Evolutionary conservation across 2,888 invertebrate genomes (phyloP), one percentile per base, ranked within the genome.

Genomic region (Lithosia quadra): DNA sequence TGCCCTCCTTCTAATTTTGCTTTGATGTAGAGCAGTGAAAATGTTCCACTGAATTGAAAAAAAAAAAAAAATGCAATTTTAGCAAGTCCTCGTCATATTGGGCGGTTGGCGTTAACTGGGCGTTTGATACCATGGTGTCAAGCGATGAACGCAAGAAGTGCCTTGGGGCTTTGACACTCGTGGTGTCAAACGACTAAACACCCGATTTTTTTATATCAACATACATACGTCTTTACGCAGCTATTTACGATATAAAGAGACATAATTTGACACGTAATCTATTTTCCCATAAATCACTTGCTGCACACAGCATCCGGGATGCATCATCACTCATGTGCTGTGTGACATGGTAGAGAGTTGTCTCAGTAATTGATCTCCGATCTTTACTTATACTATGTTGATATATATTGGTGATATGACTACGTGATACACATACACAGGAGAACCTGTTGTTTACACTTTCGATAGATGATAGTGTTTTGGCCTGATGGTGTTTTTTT

Each of bases 281-380:
- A 80, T 80, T 73, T 78, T 69, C 65, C n/a, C 73, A 80, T 78
- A 80, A 80, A 78, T 78, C 73, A 78, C 69, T 63, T 59, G 24
- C 9, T 28, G 62, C 58, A 24, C 3, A 11, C 9, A 63, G 62
- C 59, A 58, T 71, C 68, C 58, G 65, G 71, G 76, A 68, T 80
- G 72, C 67, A 68, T 59, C 76, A 78, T 78, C 69, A 66, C 71
- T 78, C 72, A 80, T 67, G 18, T 39, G 15, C 13, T 24, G 63
- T 61, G 53, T 59, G 63, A 61, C 63, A n/a, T 58, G 63, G n/a
- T 68, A 64, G 43, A 68, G 75, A 63, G 49, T 57, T 70, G 65
- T 22, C 63, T 61, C 18, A 60, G 53, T 70, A 67, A 78, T 78
- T 61, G 76, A 75, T 80, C 76, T 77, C 18, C 65, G 21, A 55